A percentile compares a stretch with the other conserved stretches of the same genome.
Conservation (phyloP, 2,113 vertebrate species). For the Paradisaea rubra region DNA sequence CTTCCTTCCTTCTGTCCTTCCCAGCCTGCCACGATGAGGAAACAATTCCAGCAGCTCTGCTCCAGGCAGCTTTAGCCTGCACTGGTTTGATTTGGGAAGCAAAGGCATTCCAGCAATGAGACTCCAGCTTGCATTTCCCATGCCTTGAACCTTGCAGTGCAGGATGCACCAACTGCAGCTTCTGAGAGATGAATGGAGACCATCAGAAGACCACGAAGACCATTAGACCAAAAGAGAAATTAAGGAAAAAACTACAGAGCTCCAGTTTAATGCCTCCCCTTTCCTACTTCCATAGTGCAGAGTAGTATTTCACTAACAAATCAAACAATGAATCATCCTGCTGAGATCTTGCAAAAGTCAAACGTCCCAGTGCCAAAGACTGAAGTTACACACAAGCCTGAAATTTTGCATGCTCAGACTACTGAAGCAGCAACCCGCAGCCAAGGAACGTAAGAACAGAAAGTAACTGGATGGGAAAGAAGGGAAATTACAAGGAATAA, state of each 20-base stretch:
- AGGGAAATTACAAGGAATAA: background rate
- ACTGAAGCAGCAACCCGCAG: background rate
- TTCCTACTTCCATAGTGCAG: fast-evolving
- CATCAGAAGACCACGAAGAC: background rate
- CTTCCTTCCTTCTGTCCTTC: background rate
- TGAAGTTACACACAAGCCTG: background rate
- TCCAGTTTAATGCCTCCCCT: background rate
- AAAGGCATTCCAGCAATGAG: background rate
- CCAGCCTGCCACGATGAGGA: background rate
- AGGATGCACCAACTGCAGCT: background rate
- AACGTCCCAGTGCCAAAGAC: background rate
- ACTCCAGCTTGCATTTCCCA: background rate
- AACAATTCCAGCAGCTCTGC: background rate
- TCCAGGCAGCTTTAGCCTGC: background rate
- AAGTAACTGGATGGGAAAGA: background rate
- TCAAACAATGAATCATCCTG: background rate
- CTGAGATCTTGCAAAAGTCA: background rate
- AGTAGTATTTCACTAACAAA: background rate
- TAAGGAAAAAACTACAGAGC: background rate
- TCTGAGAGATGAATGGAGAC: background rate
- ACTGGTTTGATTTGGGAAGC: background rate
- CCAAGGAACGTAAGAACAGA: background rate
- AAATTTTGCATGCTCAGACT: background rate
- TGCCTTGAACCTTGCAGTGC: background rate
- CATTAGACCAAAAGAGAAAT: background rate